Conservation (phyloP, 1,140 invertebrate species). For the Ladona fulva region DNA sequence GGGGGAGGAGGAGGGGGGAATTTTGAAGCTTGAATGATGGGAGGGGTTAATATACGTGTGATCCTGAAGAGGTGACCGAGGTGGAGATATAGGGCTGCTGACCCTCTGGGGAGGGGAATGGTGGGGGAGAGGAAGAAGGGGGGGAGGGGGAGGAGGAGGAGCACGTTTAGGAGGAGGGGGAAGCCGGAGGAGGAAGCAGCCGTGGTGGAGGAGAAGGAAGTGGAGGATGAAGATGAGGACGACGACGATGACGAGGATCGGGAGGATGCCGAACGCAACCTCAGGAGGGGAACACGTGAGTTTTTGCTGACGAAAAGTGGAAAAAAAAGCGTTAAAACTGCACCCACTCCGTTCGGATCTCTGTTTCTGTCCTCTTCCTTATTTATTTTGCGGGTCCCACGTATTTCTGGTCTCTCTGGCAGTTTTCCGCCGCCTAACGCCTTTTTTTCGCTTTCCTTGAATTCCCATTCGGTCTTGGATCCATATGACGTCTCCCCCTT, state of each 20-base stretch:
- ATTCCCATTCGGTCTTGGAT: no score
- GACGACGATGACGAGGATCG: not conserved
- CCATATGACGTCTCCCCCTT: no score
- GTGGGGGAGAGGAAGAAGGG: not conserved
- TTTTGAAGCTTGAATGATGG: not conserved
- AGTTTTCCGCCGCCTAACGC: no score
- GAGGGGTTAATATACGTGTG: not conserved
- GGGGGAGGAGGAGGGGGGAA: not conserved
- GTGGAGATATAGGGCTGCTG: not conserved
- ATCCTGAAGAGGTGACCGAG: not conserved
- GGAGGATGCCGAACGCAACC: not conserved
- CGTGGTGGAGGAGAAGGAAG: not conserved
- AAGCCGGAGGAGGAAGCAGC: not conserved
- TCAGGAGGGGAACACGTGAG: not conserved
- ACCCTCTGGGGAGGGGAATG: not conserved
- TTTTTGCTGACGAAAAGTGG: not conserved
- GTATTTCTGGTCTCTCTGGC: no score
- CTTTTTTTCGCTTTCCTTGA: no score
- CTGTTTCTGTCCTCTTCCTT: no score
- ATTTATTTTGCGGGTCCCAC: no score
- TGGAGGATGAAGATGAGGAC: not conserved
- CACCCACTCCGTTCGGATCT: no score
- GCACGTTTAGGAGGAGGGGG: not conserved
- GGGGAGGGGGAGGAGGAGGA: not conserved
- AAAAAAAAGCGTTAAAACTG: no score